Conservation (phyloP, 2,113 vertebrate genomes). For the Rissa tridactyla region DNA sequence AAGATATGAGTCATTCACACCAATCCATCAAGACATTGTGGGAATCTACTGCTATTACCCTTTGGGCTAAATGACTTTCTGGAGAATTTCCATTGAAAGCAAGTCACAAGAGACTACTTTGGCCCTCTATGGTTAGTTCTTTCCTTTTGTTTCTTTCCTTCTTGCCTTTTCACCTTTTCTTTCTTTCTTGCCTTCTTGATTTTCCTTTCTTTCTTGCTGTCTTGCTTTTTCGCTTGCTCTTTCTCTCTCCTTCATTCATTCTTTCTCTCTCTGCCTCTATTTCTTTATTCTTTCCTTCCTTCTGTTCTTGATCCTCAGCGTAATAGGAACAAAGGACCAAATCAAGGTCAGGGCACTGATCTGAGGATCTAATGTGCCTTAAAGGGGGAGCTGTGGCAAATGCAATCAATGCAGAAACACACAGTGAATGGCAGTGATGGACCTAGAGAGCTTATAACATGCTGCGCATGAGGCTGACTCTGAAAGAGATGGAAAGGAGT, state of each 20-base stretch:
- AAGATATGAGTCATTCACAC: not conserved
- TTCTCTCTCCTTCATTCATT: not conserved
- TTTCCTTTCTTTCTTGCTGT: not conserved
- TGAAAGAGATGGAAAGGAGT: not conserved
- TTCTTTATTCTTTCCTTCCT: not conserved
- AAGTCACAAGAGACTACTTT: not conserved
- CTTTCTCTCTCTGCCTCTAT: not conserved
- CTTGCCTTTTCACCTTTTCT: not conserved
- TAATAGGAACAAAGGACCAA: not conserved
- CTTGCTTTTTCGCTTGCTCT: not conserved
- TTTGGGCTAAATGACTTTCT: not conserved
- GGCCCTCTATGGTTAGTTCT: not conserved
- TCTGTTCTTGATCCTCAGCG: too few species aligned
- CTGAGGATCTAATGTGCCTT: not conserved
- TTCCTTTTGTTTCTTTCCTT: not conserved
- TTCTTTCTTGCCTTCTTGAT: not conserved
- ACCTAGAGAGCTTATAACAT: not conserved
- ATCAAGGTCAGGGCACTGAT: fast-evolving
- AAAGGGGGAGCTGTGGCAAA: not conserved
- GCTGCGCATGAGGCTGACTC: not conserved
- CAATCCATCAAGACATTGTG: not conserved
- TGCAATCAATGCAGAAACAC: not conserved
- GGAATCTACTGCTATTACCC: not conserved
- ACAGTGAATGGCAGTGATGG: not conserved
- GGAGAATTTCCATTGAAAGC: slow-evolving; percentile 4